Base-by-base conservation (phyloP, 2,888 invertebrate species). In the Xestia c-nigrum region DNA sequence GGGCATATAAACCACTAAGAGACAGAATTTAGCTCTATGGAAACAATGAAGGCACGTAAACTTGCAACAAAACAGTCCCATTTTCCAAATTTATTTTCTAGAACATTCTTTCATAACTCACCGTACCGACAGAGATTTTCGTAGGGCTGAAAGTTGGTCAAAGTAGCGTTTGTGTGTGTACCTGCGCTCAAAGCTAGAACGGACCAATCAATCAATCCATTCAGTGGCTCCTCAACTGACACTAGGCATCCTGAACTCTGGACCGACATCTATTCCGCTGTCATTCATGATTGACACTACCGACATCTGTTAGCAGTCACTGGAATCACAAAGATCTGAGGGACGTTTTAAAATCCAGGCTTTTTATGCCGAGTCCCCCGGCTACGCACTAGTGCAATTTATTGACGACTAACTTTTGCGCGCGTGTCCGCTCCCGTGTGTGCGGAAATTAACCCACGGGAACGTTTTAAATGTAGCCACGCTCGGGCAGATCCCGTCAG, bases 241-340 rank as follows among this genome's bases (percentile, higher is more conserved):
- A 19, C 6, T 61, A 21, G 61, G 38, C 9, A 6, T 40, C 63
- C 12, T 40, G 12, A 63, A 63, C 40, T 63, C 63, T 38, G 7
- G 12, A 40, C 40, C 12, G 21, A 16, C 40, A 61, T 61, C 7
- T 24, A 24, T 16, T 12, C 38, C 24, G 43, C 52, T 74, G 63
- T 1, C 70, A 52, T 31, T 70, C 74, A 52, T 63, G 0, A 7
- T 31, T 12, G 40, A 40, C 59, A 16, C 7, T 69, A 47, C 24
- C 10, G 74, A 63, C 63, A 70, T 43, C 52, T 70, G n/a, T 70
- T n/a, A 70, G 12, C 12, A 43, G 43, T 31, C 50, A 74, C 6
- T 52, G 52, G 14, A 71, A 63, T 12, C 61, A 57, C 16, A 21
- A n/a, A 0, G 5, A 12, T 63, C 6, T 0, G 21, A 40, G 12